Evolutionary conservation across 2,888 invertebrate species (phyloP).

Genomic region (Drosophila infuscata): DNA sequence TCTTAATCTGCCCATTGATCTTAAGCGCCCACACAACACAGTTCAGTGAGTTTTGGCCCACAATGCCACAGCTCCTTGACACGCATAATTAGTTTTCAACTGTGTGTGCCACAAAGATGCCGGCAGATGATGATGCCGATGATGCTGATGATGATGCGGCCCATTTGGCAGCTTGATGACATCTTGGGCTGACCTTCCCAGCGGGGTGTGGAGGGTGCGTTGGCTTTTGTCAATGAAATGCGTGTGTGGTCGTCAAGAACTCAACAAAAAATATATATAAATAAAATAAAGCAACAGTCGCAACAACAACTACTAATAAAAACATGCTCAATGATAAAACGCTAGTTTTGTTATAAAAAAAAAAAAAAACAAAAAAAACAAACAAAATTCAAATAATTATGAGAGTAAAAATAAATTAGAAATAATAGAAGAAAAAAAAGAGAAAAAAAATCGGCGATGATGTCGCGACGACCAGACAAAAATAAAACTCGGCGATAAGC

Average conservation of each 20-base stretch:
- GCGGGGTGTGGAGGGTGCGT: not conserved
- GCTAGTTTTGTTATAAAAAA: slow-evolving; percentile 58
- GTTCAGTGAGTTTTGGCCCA: slow-evolving; percentile 3
- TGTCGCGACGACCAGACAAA: slow-evolving; percentile 47
- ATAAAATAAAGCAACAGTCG: not conserved
- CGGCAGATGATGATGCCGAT: slow-evolving; percentile 16
- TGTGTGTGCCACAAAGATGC: slow-evolving; percentile 37
- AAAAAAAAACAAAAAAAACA: slow-evolving; percentile 15
- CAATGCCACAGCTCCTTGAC: slow-evolving; percentile 36
- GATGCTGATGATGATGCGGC: slow-evolving; percentile 41
- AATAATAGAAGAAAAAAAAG: slow-evolving; percentile 2
- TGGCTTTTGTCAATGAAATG: slow-evolving; percentile 60
- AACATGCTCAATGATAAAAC: slow-evolving; percentile 46
- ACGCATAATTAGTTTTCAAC: slow-evolving; percentile 70
- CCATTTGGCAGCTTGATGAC: slow-evolving; percentile 62
- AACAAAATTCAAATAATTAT: slow-evolving; percentile 17
- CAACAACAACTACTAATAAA: slow-evolving; percentile 7
- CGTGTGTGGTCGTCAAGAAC: not conserved
- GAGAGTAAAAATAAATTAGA: slow-evolving; percentile 32
- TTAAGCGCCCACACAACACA: slow-evolving; percentile 23
- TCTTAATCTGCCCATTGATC: slow-evolving; percentile 33
- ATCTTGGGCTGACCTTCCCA: slow-evolving; percentile 65
- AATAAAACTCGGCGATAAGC: slow-evolving; percentile 52
- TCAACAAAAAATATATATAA: not conserved
- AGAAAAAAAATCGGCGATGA: slow-evolving; percentile 23